These are phyloP conservation scores for Panagrolaimus sp. DNA, from an alignment of 1,140 invertebrate genomes.

Conservation along the genomic window DNA sequence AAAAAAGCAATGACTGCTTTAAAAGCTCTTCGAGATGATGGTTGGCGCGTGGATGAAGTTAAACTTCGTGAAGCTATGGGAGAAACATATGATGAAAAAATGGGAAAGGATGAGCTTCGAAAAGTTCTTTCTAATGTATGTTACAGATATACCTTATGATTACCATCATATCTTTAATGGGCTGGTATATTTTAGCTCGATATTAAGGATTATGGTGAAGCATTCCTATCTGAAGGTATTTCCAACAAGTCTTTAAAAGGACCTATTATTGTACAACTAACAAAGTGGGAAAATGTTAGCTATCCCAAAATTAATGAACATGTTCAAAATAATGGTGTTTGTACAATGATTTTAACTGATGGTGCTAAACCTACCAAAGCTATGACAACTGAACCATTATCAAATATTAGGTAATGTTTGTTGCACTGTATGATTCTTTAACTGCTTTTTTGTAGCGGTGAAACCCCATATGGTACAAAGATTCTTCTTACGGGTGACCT, in stretches of 20 bases:
- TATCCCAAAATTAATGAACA: conserved; percentile 60
- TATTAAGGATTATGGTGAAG: background rate
- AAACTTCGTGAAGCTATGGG: conserved; percentile 2
- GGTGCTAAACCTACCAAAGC: conserved; percentile 56
- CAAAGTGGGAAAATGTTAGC: conserved; percentile 58
- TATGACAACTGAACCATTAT: conserved; percentile 54
- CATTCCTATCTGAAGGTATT: background rate
- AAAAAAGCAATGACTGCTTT: background rate
- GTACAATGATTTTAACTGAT: conserved; percentile 59
- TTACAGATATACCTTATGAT: too few relatives aligned
- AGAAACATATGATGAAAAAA: background rate
- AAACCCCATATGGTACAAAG: conserved; percentile 59
- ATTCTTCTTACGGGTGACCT: conserved; percentile 56
- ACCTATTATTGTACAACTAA: conserved; percentile 59
- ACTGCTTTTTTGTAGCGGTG: conserved; percentile 45
- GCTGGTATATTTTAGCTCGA: conserved; percentile 4
- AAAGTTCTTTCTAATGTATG: conserved; percentile 1
- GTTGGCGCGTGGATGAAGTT: background rate
- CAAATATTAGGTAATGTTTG: conserved; percentile 51
- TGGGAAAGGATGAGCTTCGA: background rate
- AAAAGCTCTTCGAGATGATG: background rate
- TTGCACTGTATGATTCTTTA: background rate
- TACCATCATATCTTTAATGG: background rate
- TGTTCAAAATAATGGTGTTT: conserved; percentile 54
- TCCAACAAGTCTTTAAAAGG: conserved; percentile 28